phyloP scores from a whole-genome alignment of 2,888 invertebrate species.

The Drosophila eohydei region DNA sequence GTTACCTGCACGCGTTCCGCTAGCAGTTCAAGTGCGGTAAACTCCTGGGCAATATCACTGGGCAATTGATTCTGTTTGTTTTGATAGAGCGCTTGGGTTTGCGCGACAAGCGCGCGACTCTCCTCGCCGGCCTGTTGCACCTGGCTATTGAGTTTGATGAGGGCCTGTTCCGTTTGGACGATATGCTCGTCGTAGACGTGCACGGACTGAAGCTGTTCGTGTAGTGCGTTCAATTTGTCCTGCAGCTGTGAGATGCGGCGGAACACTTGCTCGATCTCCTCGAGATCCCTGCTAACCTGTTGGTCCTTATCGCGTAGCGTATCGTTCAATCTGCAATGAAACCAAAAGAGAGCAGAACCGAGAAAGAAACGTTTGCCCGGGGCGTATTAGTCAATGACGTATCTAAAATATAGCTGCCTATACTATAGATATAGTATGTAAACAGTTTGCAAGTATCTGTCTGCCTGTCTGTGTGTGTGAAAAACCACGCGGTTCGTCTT shows the following conservation, averaged over 20 bases:
- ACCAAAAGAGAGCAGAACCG: constrained; percentile 12
- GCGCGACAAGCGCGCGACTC: constrained; percentile 87
- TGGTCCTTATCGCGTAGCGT: constrained; percentile 91
- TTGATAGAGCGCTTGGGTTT: constrained; percentile 88
- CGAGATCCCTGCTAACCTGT: constrained; percentile 90
- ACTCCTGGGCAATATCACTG: constrained; percentile 91
- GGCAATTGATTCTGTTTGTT: constrained; percentile 88
- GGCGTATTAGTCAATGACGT: constrained; percentile 59
- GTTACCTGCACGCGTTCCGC: constrained; percentile 91
- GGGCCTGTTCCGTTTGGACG: constrained; percentile 87
- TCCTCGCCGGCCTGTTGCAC: constrained; percentile 87
- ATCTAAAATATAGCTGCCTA: constrained; percentile 21
- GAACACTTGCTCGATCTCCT: constrained; percentile 91
- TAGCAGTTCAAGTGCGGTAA: constrained; percentile 92
- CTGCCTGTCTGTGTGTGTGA: constrained; percentile 21
- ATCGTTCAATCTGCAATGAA: constrained; percentile 90
- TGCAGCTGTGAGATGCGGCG: constrained; percentile 89
- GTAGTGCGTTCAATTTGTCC: constrained; percentile 88
- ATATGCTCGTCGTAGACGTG: constrained; percentile 92
- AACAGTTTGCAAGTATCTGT: constrained; percentile 36
- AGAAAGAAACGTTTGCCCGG: constrained; percentile 41
- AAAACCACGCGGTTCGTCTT: constrained; percentile 68
- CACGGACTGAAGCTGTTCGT: constrained; percentile 89
- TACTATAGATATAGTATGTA: constrained; percentile 48
- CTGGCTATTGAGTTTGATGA: constrained; percentile 87